These are phyloP conservation scores for Pelobates fuscus DNA, from an alignment of 2,113 vertebrate genomes.

Conservation along the genomic window DNA sequence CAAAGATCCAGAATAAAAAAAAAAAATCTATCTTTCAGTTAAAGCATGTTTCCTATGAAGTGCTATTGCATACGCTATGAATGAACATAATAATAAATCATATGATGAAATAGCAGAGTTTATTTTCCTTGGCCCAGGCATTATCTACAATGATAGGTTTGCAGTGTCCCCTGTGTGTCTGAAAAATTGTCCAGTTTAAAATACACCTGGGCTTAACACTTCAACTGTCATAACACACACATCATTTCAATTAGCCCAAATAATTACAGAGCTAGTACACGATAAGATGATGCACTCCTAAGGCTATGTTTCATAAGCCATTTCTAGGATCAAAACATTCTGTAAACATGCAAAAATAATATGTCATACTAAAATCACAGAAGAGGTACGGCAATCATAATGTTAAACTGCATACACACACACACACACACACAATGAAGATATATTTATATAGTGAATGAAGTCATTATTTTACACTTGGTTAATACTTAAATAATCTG, in stretches of 20 bases:
- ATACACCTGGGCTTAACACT: slow-evolving; percentile 24
- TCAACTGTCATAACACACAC: slow-evolving; percentile 36
- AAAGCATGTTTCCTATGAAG: too few species aligned
- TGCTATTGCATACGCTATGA: background rate
- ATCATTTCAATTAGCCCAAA: slow-evolving; percentile 39
- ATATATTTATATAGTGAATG: too few species aligned
- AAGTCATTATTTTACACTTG: too few species aligned
- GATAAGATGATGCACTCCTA: slow-evolving; percentile 28
- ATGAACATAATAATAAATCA: slow-evolving; percentile 19
- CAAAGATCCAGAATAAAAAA: too few species aligned
- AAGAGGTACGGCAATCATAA: too few species aligned
- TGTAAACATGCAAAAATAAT: background rate
- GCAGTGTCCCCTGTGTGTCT: slow-evolving; percentile 18
- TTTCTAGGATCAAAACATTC: slow-evolving; percentile 9
- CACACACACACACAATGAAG: too few species aligned
- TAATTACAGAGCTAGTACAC: slow-evolving; percentile 29
- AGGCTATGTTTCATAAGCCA: slow-evolving; percentile 33
- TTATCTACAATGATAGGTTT: slow-evolving; percentile 31
- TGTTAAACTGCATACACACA: too few species aligned
- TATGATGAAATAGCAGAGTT: slow-evolving; percentile 20
- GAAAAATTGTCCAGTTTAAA: slow-evolving; percentile 28
- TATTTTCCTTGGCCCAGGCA: too few species aligned
- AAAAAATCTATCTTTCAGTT: too few species aligned
- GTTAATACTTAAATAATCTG: too few species aligned
- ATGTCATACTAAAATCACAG: background rate